These are phyloP conservation scores for Drosophila conformis DNA, from an alignment of 2,888 invertebrate species.

Conservation along the genomic window DNA sequence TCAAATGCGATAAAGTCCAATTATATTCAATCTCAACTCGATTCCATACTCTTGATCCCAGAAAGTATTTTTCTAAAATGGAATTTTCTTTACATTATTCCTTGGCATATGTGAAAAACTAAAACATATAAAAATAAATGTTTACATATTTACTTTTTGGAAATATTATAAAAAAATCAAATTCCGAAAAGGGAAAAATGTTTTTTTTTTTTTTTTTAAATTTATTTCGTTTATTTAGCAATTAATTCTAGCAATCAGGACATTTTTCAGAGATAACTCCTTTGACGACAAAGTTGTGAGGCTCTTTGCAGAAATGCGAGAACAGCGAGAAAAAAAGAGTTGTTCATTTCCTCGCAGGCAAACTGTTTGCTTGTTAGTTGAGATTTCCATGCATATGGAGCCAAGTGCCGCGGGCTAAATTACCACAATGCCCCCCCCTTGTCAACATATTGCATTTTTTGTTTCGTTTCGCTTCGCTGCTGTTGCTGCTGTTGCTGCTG, in stretches of 20 bases:
- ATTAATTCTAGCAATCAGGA: neutral
- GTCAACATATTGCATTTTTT: slow-evolving; percentile 60
- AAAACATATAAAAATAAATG: no score
- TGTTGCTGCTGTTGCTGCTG: slow-evolving; percentile 35
- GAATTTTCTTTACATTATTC: no score
- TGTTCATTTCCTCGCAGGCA: slow-evolving; percentile 56
- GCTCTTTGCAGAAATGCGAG: slow-evolving; percentile 6
- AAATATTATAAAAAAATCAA: no score
- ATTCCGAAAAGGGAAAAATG: no score
- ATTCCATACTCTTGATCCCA: neutral
- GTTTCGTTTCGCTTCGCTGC: neutral
- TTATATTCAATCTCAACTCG: neutral
- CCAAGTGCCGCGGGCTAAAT: slow-evolving; percentile 50
- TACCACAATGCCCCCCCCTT: slow-evolving; percentile 39
- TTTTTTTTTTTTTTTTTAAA: neutral
- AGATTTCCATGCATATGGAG: slow-evolving; percentile 70
- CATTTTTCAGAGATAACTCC: neutral
- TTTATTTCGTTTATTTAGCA: no score
- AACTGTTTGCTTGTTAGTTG: slow-evolving; percentile 63
- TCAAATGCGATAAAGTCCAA: neutral
- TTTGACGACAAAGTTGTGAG: neutral
- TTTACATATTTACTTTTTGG: no score
- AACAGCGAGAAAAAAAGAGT: slow-evolving; percentile 8
- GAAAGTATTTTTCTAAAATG: no score
- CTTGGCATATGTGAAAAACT: no score